A percentile compares a stretch with the other conserved stretches of the same genome.
Conservation (phyloP, 2,797 vertebrate genomes). For the Amazonetta brasiliensis region DNA sequence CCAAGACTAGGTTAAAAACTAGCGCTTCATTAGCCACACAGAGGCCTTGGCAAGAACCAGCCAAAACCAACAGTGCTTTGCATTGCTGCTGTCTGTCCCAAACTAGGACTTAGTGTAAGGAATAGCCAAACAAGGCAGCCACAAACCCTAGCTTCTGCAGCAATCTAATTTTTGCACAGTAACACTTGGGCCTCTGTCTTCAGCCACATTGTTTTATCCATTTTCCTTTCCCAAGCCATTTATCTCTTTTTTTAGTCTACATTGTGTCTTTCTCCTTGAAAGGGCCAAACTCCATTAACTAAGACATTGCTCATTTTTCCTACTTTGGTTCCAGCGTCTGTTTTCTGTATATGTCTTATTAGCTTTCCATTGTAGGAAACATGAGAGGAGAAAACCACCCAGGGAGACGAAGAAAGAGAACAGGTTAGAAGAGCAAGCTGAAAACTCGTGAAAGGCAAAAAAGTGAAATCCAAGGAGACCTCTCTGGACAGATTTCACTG, state of each 20-base stretch:
- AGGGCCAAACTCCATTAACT: background rate
- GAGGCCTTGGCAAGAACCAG: slow-evolving; percentile 34
- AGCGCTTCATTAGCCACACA: slow-evolving; percentile 23
- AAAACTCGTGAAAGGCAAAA: background rate
- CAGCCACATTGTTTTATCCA: background rate
- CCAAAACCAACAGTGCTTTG: background rate
- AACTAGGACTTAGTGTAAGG: background rate
- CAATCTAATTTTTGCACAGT: background rate
- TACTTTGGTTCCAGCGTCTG: slow-evolving; percentile 18
- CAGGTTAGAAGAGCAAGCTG: slow-evolving; percentile 11
- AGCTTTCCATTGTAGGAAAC: slow-evolving; percentile 16
- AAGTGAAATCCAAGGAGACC: background rate
- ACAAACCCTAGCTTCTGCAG: background rate
- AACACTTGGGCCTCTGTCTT: slow-evolving; percentile 16
- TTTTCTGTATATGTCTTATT: slow-evolving; percentile 29
- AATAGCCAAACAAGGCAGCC: slow-evolving; percentile 49
- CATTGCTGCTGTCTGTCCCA: background rate
- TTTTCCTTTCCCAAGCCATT: background rate
- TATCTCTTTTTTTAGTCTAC: background rate
- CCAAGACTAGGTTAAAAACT: slow-evolving; percentile 35
- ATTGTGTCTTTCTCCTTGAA: slow-evolving; percentile 12
- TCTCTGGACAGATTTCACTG: background rate
- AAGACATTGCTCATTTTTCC: slow-evolving; percentile 39
- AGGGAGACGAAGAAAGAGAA: background rate
- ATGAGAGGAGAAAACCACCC: slow-evolving; percentile 18